A percentile compares a stretch with the other conserved stretches of the same genome.
Evolutionary conservation across 1,140 invertebrate species (phyloP).

Genomic region (Akabosia matsudoensis): DNA sequence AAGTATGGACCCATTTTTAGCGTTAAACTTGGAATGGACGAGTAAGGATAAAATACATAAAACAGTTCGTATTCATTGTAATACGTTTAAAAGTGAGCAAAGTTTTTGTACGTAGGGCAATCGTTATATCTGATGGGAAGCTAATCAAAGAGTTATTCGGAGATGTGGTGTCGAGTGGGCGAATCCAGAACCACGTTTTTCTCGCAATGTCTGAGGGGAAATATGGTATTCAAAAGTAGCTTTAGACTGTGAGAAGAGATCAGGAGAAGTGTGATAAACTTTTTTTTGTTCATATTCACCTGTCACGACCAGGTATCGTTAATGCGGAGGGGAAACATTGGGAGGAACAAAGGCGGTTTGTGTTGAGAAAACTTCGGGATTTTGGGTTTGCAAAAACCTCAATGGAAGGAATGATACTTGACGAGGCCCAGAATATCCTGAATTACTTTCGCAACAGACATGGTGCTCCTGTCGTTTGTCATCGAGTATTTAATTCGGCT

Average conservation of each 20-base stretch:
- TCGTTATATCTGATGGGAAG: background rate
- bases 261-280: background rate
- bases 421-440: conserved; percentile 4
- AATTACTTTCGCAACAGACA: background rate
- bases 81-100: too few relatives aligned
- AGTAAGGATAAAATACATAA: background rate
- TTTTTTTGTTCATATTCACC: background rate
- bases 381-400: conserved; percentile 30
- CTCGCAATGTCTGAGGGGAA: background rate
- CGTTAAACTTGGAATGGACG: background rate
- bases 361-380: conserved; percentile 22
- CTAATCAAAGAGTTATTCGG: background rate
- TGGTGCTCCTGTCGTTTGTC: conserved; percentile 22
- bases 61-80: too few relatives aligned
- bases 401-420: conserved; percentile 26
- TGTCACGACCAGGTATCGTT: background rate
- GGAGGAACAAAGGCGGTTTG: conserved; percentile 37
- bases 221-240: background rate
- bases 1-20: background rate
- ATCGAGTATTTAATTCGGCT: conserved; percentile 36
- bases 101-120: background rate
- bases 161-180: background rate
- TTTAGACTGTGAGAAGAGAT: too few relatives aligned
- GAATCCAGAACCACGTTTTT: background rate
- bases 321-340: background rate